Conservation (phyloP, 2,888 invertebrate genomes). For the Lucinisca nassula region DNA sequence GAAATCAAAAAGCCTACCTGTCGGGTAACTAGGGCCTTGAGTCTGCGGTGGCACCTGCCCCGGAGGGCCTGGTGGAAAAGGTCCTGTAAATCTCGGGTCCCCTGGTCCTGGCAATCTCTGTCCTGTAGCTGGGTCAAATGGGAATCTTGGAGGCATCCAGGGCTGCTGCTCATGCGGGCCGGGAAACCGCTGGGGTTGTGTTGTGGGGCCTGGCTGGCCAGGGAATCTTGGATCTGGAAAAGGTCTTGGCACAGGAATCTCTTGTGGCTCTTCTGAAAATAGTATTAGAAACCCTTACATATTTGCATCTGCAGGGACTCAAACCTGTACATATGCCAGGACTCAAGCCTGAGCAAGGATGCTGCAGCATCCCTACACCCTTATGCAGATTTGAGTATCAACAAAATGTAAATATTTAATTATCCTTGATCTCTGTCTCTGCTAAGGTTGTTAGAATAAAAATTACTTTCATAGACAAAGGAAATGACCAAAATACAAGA, state of each 20-base stretch:
- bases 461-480: too few species aligned
- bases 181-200: conserved; percentile 45
- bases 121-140: conserved; percentile 51
- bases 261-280: conserved; percentile 30
- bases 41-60: conserved; percentile 26
- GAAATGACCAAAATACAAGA: too few species aligned
- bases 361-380: too few species aligned
- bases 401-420: too few species aligned
- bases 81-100: conserved; percentile 52
- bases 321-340: too few species aligned
- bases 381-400: too few species aligned
- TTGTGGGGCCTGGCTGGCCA: conserved; percentile 44
- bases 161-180: conserved; percentile 43
- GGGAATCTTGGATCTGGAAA: conserved; percentile 44
- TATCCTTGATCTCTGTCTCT: too few species aligned
- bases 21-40: not conserved
- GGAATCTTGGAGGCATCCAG: conserved; percentile 37
- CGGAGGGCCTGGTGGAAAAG: conserved; percentile 33
- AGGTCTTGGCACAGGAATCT: conserved; percentile 42
- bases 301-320: too few species aligned
- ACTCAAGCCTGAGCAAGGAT: too few species aligned
- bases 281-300: too few species aligned
- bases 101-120: conserved; percentile 43
- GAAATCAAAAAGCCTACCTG: conserved; percentile 17
- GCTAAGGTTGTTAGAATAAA: too few species aligned